Conservation (phyloP, 2,113 vertebrate genomes). For the Engystomops pustulosus region DNA sequence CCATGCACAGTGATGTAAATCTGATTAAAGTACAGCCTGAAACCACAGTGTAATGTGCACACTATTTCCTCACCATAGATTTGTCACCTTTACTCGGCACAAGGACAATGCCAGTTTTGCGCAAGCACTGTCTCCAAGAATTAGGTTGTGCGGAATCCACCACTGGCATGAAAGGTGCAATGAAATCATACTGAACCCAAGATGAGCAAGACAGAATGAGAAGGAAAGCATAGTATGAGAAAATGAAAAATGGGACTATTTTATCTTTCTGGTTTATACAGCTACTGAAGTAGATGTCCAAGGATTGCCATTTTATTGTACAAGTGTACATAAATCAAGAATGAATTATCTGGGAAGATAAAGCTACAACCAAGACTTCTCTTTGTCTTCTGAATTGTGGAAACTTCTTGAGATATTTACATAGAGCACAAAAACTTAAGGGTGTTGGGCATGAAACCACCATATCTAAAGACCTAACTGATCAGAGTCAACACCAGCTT, state of each 20-base stretch:
- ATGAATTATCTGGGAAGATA: no score
- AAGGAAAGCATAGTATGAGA: constrained; percentile 71
- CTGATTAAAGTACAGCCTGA: constrained; percentile 75
- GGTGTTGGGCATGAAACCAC: no score
- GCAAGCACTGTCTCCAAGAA: constrained; percentile 99
- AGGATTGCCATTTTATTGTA: neutral
- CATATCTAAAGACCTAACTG: no score
- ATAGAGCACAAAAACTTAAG: no score
- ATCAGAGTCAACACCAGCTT: no score
- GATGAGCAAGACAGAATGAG: constrained; percentile 83
- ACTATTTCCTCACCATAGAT: constrained; percentile 92
- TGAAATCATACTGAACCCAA: constrained; percentile 95
- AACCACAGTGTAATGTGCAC: constrained; percentile 73
- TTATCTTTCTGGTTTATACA: neutral
- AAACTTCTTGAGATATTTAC: no score
- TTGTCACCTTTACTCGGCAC: constrained; percentile 91
- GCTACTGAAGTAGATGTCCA: neutral
- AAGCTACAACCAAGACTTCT: no score
- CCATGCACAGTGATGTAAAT: constrained; percentile 75
- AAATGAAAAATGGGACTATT: constrained; percentile 25
- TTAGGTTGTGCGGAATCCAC: constrained; percentile 92
- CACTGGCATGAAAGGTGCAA: constrained; percentile 88
- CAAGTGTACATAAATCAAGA: no score
- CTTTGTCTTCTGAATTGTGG: no score
- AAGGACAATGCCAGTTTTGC: constrained; percentile 99